Base-by-base conservation (phyloP, 2,797 vertebrate species). In the Babyrousa celebensis region DNA sequence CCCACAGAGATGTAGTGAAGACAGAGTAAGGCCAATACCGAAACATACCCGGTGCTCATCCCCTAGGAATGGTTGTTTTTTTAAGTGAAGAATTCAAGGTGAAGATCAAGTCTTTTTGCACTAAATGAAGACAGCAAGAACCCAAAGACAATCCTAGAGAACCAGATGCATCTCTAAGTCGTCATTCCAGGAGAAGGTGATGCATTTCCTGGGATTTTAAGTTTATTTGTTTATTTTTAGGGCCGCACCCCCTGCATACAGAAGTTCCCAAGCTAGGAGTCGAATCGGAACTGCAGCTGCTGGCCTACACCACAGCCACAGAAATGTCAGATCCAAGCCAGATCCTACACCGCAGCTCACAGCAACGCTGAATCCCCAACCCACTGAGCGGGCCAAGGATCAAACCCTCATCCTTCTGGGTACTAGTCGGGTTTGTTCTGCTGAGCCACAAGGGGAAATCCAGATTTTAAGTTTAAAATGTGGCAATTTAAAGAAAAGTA, bases 381-480 rank as follows among this genome's bases (percentile, higher is more conserved):
- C 43, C 43, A 48, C 43, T 48, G 5, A 48, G 43, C 43, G 43
- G 43, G 43, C 43, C 43, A 48, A 48, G 43, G 43, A 48, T 48
- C 6, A 5, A 48, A 48, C 6, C 7, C 43, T 48, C 43, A 10
- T 48, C 43, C 43, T 48, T 10, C 43, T 48, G 43, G 43, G 36
- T 36, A 36, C 36, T 36, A 36, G 36, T 36, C 36, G 36, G 36
- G 43, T 48, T 48, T 10, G 43, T 48, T 48, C 43, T 36, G 43
- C 9, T 48, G 43, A 48, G 43, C 43, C 43, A 48, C 43, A 9
- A 48, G 43, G 5, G 43, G 43, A 48, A 48, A 6, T 48, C 43
- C 43, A 48, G 43, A 48, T 48, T 88, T 92, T 20, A 78, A 68
- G 52, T 85, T 93, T 92, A 89, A 94, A 92, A 84, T n/a, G 16